Evolutionary conservation across 2,113 vertebrate genomes (phyloP).

Genomic region (Thunnus maccoyii): DNA sequence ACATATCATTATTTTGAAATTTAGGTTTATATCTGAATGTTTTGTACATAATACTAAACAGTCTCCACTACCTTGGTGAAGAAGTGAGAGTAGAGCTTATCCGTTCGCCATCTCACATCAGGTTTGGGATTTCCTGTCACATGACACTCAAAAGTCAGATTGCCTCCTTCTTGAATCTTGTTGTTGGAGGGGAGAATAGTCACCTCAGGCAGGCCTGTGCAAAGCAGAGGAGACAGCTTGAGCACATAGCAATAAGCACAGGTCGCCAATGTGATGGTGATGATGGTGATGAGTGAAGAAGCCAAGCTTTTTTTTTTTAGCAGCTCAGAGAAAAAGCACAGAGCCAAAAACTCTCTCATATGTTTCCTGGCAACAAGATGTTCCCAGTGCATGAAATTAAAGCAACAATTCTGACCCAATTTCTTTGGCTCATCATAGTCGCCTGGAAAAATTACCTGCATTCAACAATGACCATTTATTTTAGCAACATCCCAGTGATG

Average conservation of each 20-base stretch:
- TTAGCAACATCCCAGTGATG: too few species aligned
- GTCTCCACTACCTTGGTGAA: constrained; percentile 69
- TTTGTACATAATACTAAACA: too few species aligned
- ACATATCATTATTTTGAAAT: too few species aligned
- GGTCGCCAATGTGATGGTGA: not conserved
- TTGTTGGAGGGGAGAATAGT: constrained; percentile 57
- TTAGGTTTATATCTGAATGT: too few species aligned
- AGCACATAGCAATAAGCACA: not conserved
- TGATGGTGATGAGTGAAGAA: not conserved
- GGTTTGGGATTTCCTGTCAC: constrained; percentile 84
- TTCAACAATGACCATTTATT: not conserved
- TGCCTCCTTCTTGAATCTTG: constrained; percentile 81
- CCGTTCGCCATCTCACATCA: constrained; percentile 77
- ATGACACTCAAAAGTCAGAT: constrained; percentile 83
- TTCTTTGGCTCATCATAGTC: not conserved
- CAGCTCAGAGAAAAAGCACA: constrained; percentile 14
- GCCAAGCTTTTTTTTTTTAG: not conserved
- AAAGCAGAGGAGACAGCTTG: constrained; percentile 22
- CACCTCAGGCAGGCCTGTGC: constrained; percentile 82
- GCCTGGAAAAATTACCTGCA: not conserved
- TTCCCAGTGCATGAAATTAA: constrained; percentile 37
- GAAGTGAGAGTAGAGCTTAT: constrained; percentile 72
- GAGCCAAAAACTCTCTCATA: constrained; percentile 26
- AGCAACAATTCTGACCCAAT: constrained; percentile 33
- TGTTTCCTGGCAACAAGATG: constrained; percentile 69